Conservation (phyloP, 2,888 invertebrate genomes). For the Gibbula magus region DNA sequence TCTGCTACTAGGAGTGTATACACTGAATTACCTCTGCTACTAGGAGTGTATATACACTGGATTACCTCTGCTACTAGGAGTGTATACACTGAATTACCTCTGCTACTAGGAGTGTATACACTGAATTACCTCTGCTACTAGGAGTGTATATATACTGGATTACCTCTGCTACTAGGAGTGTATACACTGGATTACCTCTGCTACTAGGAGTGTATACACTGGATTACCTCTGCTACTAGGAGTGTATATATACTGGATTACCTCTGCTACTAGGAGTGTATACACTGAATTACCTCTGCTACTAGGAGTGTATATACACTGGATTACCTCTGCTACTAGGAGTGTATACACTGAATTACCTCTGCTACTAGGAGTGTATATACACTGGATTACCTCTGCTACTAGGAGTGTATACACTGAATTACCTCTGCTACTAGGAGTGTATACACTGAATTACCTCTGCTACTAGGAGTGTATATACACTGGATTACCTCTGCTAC, state of each 20-base stretch:
- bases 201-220: background rate
- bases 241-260: no score
- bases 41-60: no score
- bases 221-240: slow-evolving; percentile 85
- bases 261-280: background rate
- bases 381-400: background rate
- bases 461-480: background rate
- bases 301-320: no score
- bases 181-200: no score
- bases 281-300: slow-evolving; percentile 80
- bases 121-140: background rate
- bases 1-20: background rate
- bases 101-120: no score
- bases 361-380: no score
- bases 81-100: slow-evolving; percentile 77
- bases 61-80: background rate
- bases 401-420: background rate
- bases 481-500: slow-evolving; percentile 83
- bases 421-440: slow-evolving; percentile 87
- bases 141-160: background rate
- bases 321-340: background rate
- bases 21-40: slow-evolving; percentile 83
- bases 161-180: slow-evolving; percentile 89
- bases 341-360: slow-evolving; percentile 75
- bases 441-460: no score